Conservation (phyloP, 2,888 invertebrate species). For the Tryphoninae sp. region DNA sequence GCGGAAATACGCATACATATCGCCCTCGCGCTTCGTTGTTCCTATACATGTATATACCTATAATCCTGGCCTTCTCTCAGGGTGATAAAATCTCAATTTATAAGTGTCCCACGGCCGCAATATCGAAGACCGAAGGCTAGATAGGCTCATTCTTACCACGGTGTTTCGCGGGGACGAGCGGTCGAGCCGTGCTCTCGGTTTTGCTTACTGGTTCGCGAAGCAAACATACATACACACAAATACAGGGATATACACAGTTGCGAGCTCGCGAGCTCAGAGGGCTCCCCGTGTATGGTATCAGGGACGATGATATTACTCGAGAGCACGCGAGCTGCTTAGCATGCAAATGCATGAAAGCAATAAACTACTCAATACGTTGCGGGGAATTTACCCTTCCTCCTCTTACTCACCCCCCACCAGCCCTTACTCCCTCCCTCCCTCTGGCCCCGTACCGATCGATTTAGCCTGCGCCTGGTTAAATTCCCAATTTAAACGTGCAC, state of each 20-base stretch:
- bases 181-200: conserved; percentile 51
- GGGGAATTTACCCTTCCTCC: conserved; percentile 74
- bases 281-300: conserved; percentile 76
- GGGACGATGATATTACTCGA: conserved; percentile 80
- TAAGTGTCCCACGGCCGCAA: conserved; percentile 80
- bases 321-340: conserved; percentile 81
- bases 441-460: conserved; percentile 75
- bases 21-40: conserved; percentile 11
- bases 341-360: conserved; percentile 82
- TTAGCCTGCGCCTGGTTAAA: conserved; percentile 72
- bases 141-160: conserved; percentile 71
- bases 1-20: conserved; percentile 5
- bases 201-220: conserved; percentile 38
- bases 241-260: conserved; percentile 9
- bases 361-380: conserved; percentile 81
- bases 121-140: conserved; percentile 81
- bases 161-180: conserved; percentile 57
- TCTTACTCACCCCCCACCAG: neutral
- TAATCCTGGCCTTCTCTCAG: conserved; percentile 58
- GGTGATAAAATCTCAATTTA: conserved; percentile 81
- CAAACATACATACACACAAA: neutral
- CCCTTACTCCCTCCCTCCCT: conserved; percentile 11
- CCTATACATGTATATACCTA: conserved; percentile 26
- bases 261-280: conserved; percentile 74
- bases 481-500: conserved; percentile 75